Percentiles rank a stretch among this genome's conserved stretches.
phyloP scores from a whole-genome alignment of 2,113 vertebrate genomes.

The Onychostruthus taczanowskii region DNA sequence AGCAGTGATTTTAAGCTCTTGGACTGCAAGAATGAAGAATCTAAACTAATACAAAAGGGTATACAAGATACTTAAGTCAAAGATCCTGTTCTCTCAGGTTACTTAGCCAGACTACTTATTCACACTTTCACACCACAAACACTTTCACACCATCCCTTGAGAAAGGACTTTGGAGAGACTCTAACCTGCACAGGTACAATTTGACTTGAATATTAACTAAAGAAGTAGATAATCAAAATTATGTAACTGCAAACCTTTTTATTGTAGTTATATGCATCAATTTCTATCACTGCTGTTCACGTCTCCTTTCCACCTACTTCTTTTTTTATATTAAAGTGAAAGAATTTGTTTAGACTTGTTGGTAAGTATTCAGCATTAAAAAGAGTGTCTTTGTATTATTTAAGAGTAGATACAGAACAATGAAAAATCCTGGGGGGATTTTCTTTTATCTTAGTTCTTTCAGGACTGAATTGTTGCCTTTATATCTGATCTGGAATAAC shows the following conservation, averaged over 20 bases:
- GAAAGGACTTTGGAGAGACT: neutral
- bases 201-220: neutral
- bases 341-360: neutral
- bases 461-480: neutral
- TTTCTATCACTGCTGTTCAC: neutral
- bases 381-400: neutral
- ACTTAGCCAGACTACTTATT: neutral
- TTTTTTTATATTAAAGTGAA: neutral
- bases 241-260: neutral
- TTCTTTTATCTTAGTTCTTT: neutral
- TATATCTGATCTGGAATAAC: neutral
- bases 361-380: neutral
- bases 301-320: neutral
- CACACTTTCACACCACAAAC: neutral
- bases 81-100: neutral
- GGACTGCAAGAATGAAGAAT: neutral
- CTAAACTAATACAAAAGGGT: rapidly evolving
- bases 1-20: neutral
- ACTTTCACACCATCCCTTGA: neutral
- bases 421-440: neutral
- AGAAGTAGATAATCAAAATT: neutral
- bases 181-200: neutral
- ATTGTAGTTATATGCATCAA: neutral
- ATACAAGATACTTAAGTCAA: neutral
- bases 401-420: neutral